These are phyloP conservation scores for Python bivittatus DNA, from an alignment of 2,113 vertebrate species.

Conservation along the genomic window DNA sequence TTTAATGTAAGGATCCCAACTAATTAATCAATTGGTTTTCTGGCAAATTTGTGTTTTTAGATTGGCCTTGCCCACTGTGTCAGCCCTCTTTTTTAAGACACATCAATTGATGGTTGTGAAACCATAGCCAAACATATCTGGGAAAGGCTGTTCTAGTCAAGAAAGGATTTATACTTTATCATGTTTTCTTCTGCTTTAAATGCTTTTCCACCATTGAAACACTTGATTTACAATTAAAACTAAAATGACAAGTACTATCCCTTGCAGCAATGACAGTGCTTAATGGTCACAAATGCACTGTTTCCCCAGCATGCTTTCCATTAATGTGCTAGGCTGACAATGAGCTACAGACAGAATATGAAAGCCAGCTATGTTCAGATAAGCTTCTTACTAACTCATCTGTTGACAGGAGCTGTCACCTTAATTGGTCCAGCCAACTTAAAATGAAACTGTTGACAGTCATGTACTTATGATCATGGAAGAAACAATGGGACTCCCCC, in stretches of 20 bases:
- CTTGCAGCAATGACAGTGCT: neutral
- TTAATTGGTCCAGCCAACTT: conserved; percentile 67
- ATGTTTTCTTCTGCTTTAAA: conserved; percentile 16
- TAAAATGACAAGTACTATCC: conserved; percentile 7
- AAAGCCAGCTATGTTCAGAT: conserved; percentile 61
- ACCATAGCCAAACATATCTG: neutral
- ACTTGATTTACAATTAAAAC: conserved; percentile 34
- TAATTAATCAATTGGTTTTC: neutral
- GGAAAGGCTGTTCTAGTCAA: neutral
- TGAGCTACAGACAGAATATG: conserved; percentile 45
- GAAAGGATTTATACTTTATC: neutral
- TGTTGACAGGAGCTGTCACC: conserved; percentile 77
- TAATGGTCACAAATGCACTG: neutral
- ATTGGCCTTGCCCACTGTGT: neutral
- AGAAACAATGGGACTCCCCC: conserved; percentile 52
- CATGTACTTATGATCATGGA: conserved; percentile 31
- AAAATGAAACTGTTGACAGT: conserved; percentile 75
- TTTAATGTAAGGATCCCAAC: neutral
- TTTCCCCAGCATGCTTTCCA: conserved; percentile 32
- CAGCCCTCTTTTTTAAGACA: neutral
- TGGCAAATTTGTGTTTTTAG: neutral
- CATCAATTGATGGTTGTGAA: neutral
- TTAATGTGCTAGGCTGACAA: conserved; percentile 45
- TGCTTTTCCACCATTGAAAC: neutral
- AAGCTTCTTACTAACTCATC: conserved; percentile 63